Conservation (phyloP, 1,140 invertebrate genomes). For the Trichogramma pretiosum region DNA sequence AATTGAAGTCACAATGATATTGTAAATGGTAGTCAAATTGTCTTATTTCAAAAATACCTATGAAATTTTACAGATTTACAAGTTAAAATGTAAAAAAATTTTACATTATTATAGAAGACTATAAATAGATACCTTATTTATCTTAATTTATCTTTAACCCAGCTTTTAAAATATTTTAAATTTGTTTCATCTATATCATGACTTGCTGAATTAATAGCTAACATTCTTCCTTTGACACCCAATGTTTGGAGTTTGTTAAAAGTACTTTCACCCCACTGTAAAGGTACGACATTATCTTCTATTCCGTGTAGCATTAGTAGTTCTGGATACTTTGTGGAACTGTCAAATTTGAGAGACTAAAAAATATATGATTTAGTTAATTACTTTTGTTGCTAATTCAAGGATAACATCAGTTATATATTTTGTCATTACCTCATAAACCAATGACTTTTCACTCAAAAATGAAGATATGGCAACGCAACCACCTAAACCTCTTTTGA, state of each 20-base stretch:
- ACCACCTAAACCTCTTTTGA: constrained; percentile 53
- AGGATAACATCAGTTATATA: background rate
- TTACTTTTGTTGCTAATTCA: background rate
- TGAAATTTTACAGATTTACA: background rate
- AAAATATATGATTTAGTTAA: constrained; percentile 5
- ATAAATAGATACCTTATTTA: background rate
- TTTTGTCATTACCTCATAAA: constrained; percentile 46
- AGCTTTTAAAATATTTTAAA: constrained; percentile 28
- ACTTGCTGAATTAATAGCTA: constrained; percentile 40
- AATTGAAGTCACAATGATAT: background rate
- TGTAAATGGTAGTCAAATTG: too few species aligned
- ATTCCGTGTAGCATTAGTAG: constrained; percentile 39
- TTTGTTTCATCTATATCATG: constrained; percentile 49
- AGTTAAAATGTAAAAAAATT: background rate
- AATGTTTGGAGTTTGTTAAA: constrained; percentile 40
- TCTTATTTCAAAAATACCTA: too few species aligned
- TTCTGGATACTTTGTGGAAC: constrained; percentile 19
- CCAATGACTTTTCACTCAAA: constrained; percentile 55
- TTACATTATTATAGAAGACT: too few species aligned
- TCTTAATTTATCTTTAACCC: constrained; percentile 16
- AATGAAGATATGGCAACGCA: constrained; percentile 65
- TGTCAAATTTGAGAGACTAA: constrained; percentile 20
- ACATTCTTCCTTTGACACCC: constrained; percentile 47
- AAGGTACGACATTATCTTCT: constrained; percentile 47
- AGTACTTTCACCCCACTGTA: constrained; percentile 47